Evolutionary conservation across 2,113 vertebrate species (phyloP), one percentile per base, ranked within the genome.

Genomic region (Elachura formosa): DNA sequence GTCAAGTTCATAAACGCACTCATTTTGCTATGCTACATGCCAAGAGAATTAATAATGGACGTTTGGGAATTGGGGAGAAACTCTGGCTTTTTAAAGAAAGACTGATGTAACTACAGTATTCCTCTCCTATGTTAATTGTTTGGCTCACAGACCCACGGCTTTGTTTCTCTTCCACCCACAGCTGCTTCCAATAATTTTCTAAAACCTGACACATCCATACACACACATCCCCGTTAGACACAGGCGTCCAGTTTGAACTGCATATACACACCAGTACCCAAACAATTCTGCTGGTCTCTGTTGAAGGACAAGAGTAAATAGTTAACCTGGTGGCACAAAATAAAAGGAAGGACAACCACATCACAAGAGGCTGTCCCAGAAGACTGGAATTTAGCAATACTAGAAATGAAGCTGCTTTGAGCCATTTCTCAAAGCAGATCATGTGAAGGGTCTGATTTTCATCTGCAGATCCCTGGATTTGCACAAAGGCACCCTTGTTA

Each of bases 1-100:
- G 97, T 97, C 98, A 97, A 98, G 96, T 97, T 97, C 95, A 97
- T 96, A 98, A 98, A 98, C 94, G 93, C 97, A 98, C 96, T 98
- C 96, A 96, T 97, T 97, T 97, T 94, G 91, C 97, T 96, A 82
- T 43, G 83, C 88, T 97, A 97, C 97, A 97, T 97, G 97, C 97
- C 98, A 98, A 90, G 87, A 97, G 96, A 98, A 98, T 98, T 98
- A 98, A 97, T 97, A 98, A 97, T 95, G 95, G 82, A 94, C 97
- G 9, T 92, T 82, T 36, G 96, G 97, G 97, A 97, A 96, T 94
- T 94, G 77, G 76, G 95, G 83, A 94, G 87, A 97, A 97, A 97
- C 94, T 94, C 95, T 94, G 96, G 82, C 77, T 96, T 98, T 96
- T 96, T 94, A 92, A 96, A 97, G 96, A 95, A 96, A 96, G 96